A percentile compares a stretch with the other conserved stretches of the same genome.
These are phyloP conservation scores for Azemiops feae DNA, from an alignment of 2,113 vertebrate species.

Conservation along the genomic window DNA sequence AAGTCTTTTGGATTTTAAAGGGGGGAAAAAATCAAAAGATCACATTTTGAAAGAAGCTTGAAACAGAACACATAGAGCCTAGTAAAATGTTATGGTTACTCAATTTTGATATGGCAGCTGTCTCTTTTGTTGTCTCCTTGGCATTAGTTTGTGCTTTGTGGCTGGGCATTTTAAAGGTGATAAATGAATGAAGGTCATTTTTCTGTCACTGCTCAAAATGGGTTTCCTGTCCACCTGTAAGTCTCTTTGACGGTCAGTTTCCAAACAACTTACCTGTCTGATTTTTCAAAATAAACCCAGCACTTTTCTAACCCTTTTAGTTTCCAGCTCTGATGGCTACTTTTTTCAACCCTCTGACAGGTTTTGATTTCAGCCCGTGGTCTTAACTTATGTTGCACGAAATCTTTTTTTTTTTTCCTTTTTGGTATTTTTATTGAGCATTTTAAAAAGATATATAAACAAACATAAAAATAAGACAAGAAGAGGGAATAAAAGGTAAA, in stretches of 20 bases:
- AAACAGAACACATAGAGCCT: background rate
- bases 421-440: background rate
- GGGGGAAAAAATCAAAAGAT: background rate
- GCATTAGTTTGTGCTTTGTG: conserved; percentile 28
- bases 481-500: background rate
- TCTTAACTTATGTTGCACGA: background rate
- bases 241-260: conserved; percentile 6
- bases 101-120: conserved; percentile 26
- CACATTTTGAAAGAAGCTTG: conserved; percentile 16
- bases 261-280: conserved; percentile 27
- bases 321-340: background rate
- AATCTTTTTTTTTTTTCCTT: background rate
- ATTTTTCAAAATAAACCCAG: conserved; percentile 14
- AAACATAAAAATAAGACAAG: background rate
- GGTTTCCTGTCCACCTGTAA: conserved; percentile 32
- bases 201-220: conserved; percentile 25
- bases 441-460: background rate
- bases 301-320: background rate
- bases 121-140: conserved; percentile 34
- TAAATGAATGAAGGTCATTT: conserved; percentile 35
- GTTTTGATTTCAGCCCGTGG: background rate
- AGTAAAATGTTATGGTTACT: conserved; percentile 18
- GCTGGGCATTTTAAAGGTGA: conserved; percentile 36
- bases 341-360: conserved; percentile 18
- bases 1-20: background rate